Conservation (phyloP, 2,888 invertebrate genomes). For the Dryobota labecula region DNA sequence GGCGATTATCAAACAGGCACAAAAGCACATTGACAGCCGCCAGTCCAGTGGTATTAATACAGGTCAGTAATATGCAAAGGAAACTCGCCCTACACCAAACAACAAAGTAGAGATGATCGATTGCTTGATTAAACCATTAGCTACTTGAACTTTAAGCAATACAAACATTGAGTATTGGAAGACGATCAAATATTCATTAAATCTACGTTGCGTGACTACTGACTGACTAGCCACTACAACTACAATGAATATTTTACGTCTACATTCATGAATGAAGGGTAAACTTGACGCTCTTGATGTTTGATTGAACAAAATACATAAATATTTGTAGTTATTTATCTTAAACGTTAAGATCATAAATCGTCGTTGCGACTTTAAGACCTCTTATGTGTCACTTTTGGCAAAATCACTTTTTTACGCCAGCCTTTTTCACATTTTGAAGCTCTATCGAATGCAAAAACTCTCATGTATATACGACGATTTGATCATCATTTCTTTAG, state of each 20-base stretch:
- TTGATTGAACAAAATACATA: conserved; percentile 29
- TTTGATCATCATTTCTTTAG: too few species aligned
- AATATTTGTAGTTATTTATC: conserved; percentile 25
- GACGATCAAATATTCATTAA: conserved; percentile 47
- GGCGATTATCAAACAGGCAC: too few species aligned
- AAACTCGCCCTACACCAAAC: not conserved
- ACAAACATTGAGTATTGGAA: conserved; percentile 46
- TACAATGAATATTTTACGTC: conserved; percentile 54
- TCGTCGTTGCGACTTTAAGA: too few species aligned
- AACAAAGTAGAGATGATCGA: conserved; percentile 30
- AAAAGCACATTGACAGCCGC: too few species aligned
- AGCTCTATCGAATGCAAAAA: too few species aligned
- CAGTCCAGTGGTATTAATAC: too few species aligned
- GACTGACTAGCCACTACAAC: conserved; percentile 31
- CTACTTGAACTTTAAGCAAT: conserved; percentile 46
- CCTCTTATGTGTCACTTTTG: too few species aligned
- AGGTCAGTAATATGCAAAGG: too few species aligned
- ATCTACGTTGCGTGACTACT: conserved; percentile 52
- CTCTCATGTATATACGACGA: too few species aligned
- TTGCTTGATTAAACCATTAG: conserved; percentile 44
- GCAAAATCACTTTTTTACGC: too few species aligned
- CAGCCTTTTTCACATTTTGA: too few species aligned
- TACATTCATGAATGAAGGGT: conserved; percentile 49
- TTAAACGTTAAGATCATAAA: not conserved
- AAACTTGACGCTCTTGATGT: conserved; percentile 29